Evolutionary conservation across 2,113 vertebrate species (phyloP).

Genomic region (Platanista minor): DNA sequence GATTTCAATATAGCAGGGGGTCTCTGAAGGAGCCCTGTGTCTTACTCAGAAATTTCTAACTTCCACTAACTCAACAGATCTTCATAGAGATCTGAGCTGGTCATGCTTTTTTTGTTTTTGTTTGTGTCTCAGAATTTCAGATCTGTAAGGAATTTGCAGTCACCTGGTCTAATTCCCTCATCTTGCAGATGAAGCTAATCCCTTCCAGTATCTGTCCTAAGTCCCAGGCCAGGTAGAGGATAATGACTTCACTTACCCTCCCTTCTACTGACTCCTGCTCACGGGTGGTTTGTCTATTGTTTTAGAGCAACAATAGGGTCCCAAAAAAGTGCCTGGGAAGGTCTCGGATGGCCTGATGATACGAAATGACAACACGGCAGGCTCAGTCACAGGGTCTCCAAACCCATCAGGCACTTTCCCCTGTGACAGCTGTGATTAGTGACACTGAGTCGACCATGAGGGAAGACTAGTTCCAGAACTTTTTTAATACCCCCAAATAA

Average conservation of each 20-base stretch:
- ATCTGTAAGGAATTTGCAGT: not conserved
- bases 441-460: not conserved
- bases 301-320: rapidly evolving
- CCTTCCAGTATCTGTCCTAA: not conserved
- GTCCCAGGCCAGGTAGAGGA: not conserved
- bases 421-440: not conserved
- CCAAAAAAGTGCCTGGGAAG: not conserved
- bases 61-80: not conserved
- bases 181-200: not conserved
- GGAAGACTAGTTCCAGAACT: rapidly evolving
- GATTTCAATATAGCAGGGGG: not conserved
- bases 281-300: not conserved
- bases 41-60: not conserved
- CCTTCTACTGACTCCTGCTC: not conserved
- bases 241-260: not conserved
- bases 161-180: rapidly evolving
- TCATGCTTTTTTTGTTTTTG: not conserved
- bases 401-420: not conserved
- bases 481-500: not conserved
- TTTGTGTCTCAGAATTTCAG: not conserved
- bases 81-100: not conserved
- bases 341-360: too few species aligned
- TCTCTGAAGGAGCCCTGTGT: not conserved
- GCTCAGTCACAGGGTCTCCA: not conserved
- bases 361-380: too few species aligned